Conservation (phyloP, 2,888 invertebrate genomes). For the Drosophila anomalata region DNA sequence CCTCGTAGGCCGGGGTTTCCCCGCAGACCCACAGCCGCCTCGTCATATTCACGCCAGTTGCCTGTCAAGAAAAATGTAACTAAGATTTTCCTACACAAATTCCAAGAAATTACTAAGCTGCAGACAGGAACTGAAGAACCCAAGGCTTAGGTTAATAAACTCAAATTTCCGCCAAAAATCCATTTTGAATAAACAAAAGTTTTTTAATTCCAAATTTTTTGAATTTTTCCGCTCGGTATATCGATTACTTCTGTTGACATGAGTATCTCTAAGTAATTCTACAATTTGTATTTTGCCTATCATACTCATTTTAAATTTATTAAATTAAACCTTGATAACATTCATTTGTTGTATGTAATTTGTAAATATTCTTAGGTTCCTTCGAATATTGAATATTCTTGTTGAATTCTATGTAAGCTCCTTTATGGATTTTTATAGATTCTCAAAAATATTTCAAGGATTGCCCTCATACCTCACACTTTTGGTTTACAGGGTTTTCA, state of each 20-base stretch:
- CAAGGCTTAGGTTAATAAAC: neutral
- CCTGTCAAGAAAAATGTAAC: conserved; percentile 12
- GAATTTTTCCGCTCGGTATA: conserved; percentile 21
- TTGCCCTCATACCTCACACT: too few relatives aligned
- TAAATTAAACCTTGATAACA: too few relatives aligned
- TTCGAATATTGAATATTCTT: too few relatives aligned
- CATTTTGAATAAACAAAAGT: neutral
- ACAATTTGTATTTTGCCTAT: too few relatives aligned
- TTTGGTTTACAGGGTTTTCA: too few relatives aligned
- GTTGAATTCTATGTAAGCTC: too few relatives aligned
- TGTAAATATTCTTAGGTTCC: too few relatives aligned
- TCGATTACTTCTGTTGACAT: neutral
- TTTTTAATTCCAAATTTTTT: conserved; percentile 6
- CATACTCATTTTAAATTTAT: too few relatives aligned
- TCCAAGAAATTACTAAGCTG: conserved; percentile 2
- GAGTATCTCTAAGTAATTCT: too few relatives aligned
- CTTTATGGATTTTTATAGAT: too few relatives aligned
- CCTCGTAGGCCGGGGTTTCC: neutral
- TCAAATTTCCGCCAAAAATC: conserved; percentile 2
- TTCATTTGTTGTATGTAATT: too few relatives aligned
- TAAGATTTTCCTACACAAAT: neutral
- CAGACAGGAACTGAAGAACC: neutral
- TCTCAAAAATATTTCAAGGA: too few relatives aligned
- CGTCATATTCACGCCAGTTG: conserved; percentile 12
- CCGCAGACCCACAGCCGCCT: conserved; percentile 17